Evolutionary conservation across 2,113 vertebrate genomes (phyloP), one percentile per base, ranked within the genome.

Genomic region (Cynoglossus semilaevis): DNA sequence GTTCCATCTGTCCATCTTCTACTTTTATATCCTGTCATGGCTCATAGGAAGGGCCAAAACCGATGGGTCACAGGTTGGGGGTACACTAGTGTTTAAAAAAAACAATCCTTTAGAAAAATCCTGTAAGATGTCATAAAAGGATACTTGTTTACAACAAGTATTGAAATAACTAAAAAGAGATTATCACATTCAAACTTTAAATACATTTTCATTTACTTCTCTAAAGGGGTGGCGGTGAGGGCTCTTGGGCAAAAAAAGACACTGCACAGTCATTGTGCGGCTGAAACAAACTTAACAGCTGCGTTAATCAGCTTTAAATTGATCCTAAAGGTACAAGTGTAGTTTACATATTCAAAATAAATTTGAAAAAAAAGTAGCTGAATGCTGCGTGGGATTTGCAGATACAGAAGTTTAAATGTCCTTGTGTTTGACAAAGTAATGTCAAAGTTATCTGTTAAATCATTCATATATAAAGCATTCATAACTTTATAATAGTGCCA

Each of bases 241-340:
- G n/a, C 36, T 54, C 22, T 43, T 12, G 4, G 59, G 22, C 8
- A 61, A 54, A 40, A 51, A 45, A 48, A 67, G 43, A 13, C 22
- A 29, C 43, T 34, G 13, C 40, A 1, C 0, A 15, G 29, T 44
- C 17, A n/a, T 34, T 16, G 10, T 48, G 34, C 15, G 38, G 38
- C 56, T 15, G 29, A 11, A 49, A 51, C 10, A 49, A 2, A 18
- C 16, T 41, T 48, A 57, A 36, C 4, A 42, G 15, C 15, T 29
- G n/a, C 50, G 14, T 29, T 66, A 58, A 76, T 45, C 41, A 70
- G 45, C n/a, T 29, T 47, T 46, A 53, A 54, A 55, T 18, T 35
- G 44, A 18, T 2, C 5, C n/a, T 38, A 8, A 11, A 62, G 51
- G 16, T 51, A 19, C 2, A 18, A 48, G 46, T 35, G 16, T 37